Base-by-base conservation (phyloP, 1,140 invertebrate species). In the Lerema accius region DNA sequence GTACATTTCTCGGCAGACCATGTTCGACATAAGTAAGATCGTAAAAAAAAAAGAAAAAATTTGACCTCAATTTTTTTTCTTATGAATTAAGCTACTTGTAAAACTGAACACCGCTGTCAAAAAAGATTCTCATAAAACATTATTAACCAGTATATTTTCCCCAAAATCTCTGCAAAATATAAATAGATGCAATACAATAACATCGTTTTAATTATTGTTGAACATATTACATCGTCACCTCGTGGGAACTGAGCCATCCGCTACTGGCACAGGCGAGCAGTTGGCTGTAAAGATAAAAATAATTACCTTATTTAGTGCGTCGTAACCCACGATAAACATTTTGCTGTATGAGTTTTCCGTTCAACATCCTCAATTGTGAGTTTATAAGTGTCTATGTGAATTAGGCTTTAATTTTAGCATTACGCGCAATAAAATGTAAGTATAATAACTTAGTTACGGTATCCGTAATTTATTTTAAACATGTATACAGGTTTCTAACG, bases 281-380 rank as follows among this genome's bases (percentile, higher is more conserved):
- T 49, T 40, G 51, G 51, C 19, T 45, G 43, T 56, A 56, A 56
- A 56, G 53, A 56, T 56, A 56, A 56, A 56, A 45, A 56, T 56
- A 56, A 56, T 56, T 56, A 56, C 53, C 37, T 56, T 56, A 56
- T 56, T 55, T 55, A 55, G 17, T 55, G 51, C 51, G 19, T 55
- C 51, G 51, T 55, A 55, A 55, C 42, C 16, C 16, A 26, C 39
- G 51, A 55, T 55, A 42, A 55, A 55, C 51, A 55, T 55, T 53
- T 53, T 26, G 39, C 51, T 55, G 17, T 15, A 55, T 43, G 39
- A 43, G 39, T 9, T 55, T 55, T 5, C 32, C 26, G 39, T 4
- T 35, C n/a, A 55, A 23, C 39, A 55, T 55, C 39, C 51, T 55
- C 51, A 10, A 43, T 43, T 43, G 50, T 53, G 19, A 40, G 39